Evolutionary conservation across 2,888 invertebrate species (phyloP), one percentile per base, ranked within the genome.

Genomic region (Halocaridina rubra): DNA sequence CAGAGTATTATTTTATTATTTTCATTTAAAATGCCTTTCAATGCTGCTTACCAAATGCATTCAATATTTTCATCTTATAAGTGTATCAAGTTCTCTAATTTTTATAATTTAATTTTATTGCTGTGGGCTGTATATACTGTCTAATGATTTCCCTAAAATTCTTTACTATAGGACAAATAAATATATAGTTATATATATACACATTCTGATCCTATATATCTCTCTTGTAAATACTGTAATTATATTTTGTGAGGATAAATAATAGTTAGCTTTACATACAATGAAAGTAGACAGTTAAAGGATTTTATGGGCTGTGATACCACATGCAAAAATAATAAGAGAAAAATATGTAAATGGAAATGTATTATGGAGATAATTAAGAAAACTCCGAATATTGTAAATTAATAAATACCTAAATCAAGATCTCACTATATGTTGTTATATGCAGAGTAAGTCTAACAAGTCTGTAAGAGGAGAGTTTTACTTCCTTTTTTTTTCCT

Each of bases 291-390:
- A 69, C 81, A 82, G 39, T 67, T 69, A 77, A 77, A 57, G 77
- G 75, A 69, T 82, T n/a, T 81, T 32, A 75, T 81, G 81, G 81
- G 81, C 81, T 82, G 81, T 82, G 81, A 82, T 82, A 82, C 77
- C 81, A 81, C 81, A 77, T 82, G 81, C 81, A 82, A 76, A 82
- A 82, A 74, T 79, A 67, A n/a, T n/a, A n/a, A n/a, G n/a, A n/a
- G n/a, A n/a, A 53, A 53, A 53, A n/a, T 53, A 53, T 53, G 19
- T 53, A 19, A 19, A n/a, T 19, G 19, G 53, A 53, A 19, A n/a
- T 53, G 53, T 53, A 19, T 72, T 19, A 22, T 82, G 27, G 53
- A 71, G 76, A 57, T 29, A 82, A 74, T 8, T 61, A 72, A 29
- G 29, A 13, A 13, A 71, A 71, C 19, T n/a, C 13, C 30, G n/a